Conservation (phyloP, 1,140 invertebrate species). For the Neodiprion lecontei region DNA sequence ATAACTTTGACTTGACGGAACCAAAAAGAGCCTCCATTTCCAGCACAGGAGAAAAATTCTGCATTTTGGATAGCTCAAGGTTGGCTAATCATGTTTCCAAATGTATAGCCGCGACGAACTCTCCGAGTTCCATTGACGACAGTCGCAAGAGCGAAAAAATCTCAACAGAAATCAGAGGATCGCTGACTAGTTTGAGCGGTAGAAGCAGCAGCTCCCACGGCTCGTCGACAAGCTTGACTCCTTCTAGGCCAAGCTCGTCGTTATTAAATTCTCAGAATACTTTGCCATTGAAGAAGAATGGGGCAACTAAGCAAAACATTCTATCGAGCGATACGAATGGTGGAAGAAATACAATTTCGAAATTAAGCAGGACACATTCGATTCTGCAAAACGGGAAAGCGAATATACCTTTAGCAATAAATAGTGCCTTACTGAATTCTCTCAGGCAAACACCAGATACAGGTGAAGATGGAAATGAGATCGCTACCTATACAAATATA, state of each 20-base stretch:
- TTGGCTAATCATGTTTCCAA: constrained; percentile 32
- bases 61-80: constrained; percentile 45
- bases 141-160: constrained; percentile 42
- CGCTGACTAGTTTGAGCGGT: constrained; percentile 43
- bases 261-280: constrained; percentile 47
- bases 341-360: constrained; percentile 37
- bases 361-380: constrained; percentile 45
- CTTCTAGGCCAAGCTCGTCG: constrained; percentile 49
- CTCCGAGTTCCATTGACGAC: constrained; percentile 47
- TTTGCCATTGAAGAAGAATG: constrained; percentile 35
- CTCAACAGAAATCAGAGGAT: constrained; percentile 37
- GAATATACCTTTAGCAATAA: constrained; percentile 57
- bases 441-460: constrained; percentile 48
- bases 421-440: constrained; percentile 52
- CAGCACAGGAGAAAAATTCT: constrained; percentile 48
- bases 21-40: constrained; percentile 44
- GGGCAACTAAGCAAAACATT: constrained; percentile 16
- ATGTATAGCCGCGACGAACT: constrained; percentile 37
- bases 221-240: constrained; percentile 41
- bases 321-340: constrained; percentile 15
- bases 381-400: constrained; percentile 50
- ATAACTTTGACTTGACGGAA: constrained; percentile 49
- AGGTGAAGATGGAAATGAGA: constrained; percentile 37
- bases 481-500: constrained; percentile 55
- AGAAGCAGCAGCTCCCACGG: constrained; percentile 44